These are phyloP conservation scores for Musca domestica DNA, from an alignment of 1,140 invertebrate species.

Conservation along the genomic window DNA sequence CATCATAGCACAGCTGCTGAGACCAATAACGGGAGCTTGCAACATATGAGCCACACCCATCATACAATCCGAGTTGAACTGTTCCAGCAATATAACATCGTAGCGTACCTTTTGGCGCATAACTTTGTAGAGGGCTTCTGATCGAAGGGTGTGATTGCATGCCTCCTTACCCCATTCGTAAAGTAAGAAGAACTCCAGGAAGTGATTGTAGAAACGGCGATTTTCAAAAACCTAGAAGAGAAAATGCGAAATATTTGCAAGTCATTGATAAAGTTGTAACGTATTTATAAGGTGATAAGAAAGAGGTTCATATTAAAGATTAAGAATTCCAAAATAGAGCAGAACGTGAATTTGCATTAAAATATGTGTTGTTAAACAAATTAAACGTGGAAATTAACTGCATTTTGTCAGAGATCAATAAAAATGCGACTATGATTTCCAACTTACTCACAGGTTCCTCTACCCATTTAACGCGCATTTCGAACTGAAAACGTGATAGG, in stretches of 20 bases:
- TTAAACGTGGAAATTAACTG: too few species aligned
- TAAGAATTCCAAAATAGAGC: too few species aligned
- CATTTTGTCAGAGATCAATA: too few species aligned
- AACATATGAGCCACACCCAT: slow-evolving; percentile 63
- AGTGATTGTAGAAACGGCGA: slow-evolving; percentile 41
- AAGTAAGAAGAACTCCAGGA: slow-evolving; percentile 44
- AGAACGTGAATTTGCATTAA: too few species aligned
- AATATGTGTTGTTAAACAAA: too few species aligned
- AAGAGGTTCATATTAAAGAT: too few species aligned
- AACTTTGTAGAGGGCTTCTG: slow-evolving; percentile 40
- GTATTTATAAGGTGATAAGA: too few species aligned
- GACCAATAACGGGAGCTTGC: slow-evolving; percentile 61
- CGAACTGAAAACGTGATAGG: too few species aligned
- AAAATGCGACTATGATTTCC: too few species aligned
- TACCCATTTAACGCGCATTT: too few species aligned
- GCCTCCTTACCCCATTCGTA: slow-evolving; percentile 43
- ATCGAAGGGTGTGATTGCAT: slow-evolving; percentile 43
- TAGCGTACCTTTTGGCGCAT: slow-evolving; percentile 56
- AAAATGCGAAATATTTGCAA: not conserved
- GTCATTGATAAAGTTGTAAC: not conserved
- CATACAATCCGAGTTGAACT: slow-evolving; percentile 70
- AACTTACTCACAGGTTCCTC: too few species aligned
- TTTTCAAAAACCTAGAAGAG: slow-evolving; percentile 41
- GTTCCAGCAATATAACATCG: slow-evolving; percentile 67
- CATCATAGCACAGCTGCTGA: slow-evolving; percentile 42